Evolutionary conservation across 2,113 vertebrate genomes (phyloP), one percentile per base, ranked within the genome.

Genomic region (Xenopus borealis): DNA sequence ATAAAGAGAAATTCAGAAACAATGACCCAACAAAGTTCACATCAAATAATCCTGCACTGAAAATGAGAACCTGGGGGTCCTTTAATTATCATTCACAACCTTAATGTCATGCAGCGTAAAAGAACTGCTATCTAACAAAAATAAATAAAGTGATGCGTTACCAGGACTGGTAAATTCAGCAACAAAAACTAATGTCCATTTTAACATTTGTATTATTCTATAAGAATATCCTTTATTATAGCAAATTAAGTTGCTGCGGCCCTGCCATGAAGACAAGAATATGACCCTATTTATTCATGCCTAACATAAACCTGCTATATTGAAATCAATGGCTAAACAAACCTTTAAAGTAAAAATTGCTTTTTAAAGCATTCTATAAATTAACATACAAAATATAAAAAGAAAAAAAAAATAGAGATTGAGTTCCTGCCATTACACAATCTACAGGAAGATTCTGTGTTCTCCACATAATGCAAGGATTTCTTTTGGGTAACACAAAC

Each of bases 31-130:
- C 95, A 76, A 69, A 87, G 93, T 92, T 90, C 90, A 89, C 94
- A 97, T 97, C 94, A 98, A 98, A 98, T 93, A 83, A 83, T 40
- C 81, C 85, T 87, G 72, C 46, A 89, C 88, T 90, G 91, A 94
- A 92, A 92, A 92, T 90, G 89, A 89, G 89, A 88, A 93, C 86
- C 94, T 90, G 88, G 94, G 94, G 94, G 95, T 93, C 93, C 93
- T 90, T 92, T 97, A 96, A 97, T 97, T 96, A 95, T 93, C 94
- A 91, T 89, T 92, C 89, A 89, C 92, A 93, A 94, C 95, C 93
- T 89, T 92, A 91, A 88, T 91, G 90, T 88, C 92, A 82, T 91
- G 90, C 86, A 86, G 91, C 69, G 88, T 85, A 84, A 89, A 88
- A 89, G 86, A 88, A 90, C 88, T 66, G 23, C 84, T 59, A 76